Base-by-base conservation (phyloP, 2,797 vertebrate species). In the Serranus cabrilla region DNA sequence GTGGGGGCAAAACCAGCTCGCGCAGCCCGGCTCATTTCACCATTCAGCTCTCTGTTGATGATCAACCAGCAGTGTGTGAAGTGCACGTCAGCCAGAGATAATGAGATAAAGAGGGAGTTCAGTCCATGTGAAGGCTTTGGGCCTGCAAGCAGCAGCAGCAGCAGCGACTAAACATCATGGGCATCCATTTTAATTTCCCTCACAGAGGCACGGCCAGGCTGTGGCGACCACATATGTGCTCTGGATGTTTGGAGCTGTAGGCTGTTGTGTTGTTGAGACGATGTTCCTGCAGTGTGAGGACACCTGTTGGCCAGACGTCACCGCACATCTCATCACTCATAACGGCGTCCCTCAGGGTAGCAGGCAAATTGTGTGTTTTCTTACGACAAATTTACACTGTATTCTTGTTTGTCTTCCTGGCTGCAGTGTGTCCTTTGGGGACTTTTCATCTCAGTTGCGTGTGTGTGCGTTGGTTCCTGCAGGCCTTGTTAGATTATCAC, bases 231-330 rank as follows among this genome's bases (percentile, higher is more conserved):
- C 50, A 56, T 51, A 37, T 42, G 42, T 69, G 20, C 27, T 9
- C 25, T 20, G 39, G 20, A 64, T 63, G 25, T 40, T 59, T 5
- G 7, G 9, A 40, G 14, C 49, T 64, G 7, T 7, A 7, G 0
- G 0, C 16, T 59, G 5, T 40, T 59, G 34, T 58, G 7, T 55
- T 17, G 23, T 17, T 3, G 12, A 37, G 14, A 49, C 5, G 2
- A 11, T 57, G 42, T 45, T 20, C 46, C 56, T 57, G 78, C 43
- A 25, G 61, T 16, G 47, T 14, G 68, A 73, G 50, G 82, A 71
- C 81, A 90, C 87, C 83, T 90, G 86, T 87, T 87, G 81, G 85
- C 11, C 18, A 46, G 20, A 60, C 20, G 61, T 49, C 76, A 46
- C 21, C 7, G 55, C 3, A 4, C 61, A 9, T 45, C n/a, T 17